phyloP scores from a whole-genome alignment of 2,113 vertebrate genomes.

The Leptobrachium leishanense region DNA sequence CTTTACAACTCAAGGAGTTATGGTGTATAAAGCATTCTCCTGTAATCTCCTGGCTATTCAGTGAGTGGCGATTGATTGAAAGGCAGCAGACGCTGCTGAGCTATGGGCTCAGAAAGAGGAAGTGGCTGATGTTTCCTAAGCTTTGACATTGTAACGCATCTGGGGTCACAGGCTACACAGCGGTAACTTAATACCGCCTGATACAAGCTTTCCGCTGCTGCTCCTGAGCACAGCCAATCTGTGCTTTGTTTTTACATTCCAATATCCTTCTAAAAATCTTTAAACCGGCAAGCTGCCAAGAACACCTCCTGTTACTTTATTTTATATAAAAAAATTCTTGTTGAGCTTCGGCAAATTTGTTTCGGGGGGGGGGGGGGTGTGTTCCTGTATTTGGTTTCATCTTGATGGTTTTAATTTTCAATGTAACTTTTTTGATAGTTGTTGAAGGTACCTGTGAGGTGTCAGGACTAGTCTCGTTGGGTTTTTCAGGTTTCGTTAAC shows the following conservation, averaged over 20 bases:
- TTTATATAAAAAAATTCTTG: no score
- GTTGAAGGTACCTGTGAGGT: no score
- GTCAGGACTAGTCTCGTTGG: no score
- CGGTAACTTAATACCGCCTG: constrained; percentile 24
- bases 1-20: constrained; percentile 19
- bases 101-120: constrained; percentile 36
- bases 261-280: background rate
- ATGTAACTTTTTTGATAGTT: no score
- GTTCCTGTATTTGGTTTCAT: no score
- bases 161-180: constrained; percentile 30
- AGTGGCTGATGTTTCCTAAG: constrained; percentile 37
- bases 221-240: background rate
- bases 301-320: no score
- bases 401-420: no score
- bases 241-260: background rate
- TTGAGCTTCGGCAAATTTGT: no score
- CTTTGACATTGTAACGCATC: constrained; percentile 34
- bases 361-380: no score
- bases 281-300: background rate
- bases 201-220: constrained; percentile 18
- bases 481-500: no score
- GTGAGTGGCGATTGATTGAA: constrained; percentile 40
- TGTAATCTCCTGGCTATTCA: constrained; percentile 19
- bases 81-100: constrained; percentile 39
- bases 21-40: background rate